Percentiles rank a stretch among this genome's conserved stretches.
Evolutionary conservation across 1,140 invertebrate genomes (phyloP).

Genomic region (Bicyclus anynana): DNA sequence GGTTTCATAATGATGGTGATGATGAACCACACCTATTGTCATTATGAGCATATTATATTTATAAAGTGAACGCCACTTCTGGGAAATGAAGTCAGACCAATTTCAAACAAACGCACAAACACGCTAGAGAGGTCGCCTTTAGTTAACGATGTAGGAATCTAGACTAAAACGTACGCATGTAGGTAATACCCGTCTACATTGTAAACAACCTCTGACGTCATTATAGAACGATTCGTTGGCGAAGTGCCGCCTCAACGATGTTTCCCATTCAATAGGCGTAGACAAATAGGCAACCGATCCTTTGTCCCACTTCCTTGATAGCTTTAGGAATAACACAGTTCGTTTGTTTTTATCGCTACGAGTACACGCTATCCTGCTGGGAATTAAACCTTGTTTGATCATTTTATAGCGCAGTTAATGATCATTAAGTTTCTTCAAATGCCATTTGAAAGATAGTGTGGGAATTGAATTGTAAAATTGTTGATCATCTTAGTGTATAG

Average conservation of each 20-base stretch:
- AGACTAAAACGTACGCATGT: not conserved
- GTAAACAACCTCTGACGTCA: constrained; percentile 13
- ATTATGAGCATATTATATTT: too few species aligned
- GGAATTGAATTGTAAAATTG: too few species aligned
- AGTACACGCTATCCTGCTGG: constrained; percentile 13
- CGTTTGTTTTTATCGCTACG: constrained; percentile 24
- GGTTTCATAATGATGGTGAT: too few species aligned
- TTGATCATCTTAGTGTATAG: too few species aligned
- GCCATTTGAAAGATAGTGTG: too few species aligned
- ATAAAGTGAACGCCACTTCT: too few species aligned
- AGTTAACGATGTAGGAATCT: not conserved
- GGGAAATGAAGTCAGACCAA: too few species aligned
- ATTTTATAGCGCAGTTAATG: not conserved
- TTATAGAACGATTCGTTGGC: constrained; percentile 6
- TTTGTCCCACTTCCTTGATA: constrained; percentile 28
- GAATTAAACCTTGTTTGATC: constrained; percentile 18
- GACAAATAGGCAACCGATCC: constrained; percentile 29
- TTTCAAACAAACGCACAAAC: too few species aligned
- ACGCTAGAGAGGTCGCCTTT: too few species aligned
- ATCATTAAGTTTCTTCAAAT: not conserved
- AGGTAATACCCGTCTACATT: not conserved
- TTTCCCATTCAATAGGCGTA: constrained; percentile 12
- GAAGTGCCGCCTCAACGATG: constrained; percentile 4
- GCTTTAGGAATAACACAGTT: constrained; percentile 33
- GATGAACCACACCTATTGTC: too few species aligned